Conservation (phyloP, 2,888 invertebrate species). For the Tinea pellionella region DNA sequence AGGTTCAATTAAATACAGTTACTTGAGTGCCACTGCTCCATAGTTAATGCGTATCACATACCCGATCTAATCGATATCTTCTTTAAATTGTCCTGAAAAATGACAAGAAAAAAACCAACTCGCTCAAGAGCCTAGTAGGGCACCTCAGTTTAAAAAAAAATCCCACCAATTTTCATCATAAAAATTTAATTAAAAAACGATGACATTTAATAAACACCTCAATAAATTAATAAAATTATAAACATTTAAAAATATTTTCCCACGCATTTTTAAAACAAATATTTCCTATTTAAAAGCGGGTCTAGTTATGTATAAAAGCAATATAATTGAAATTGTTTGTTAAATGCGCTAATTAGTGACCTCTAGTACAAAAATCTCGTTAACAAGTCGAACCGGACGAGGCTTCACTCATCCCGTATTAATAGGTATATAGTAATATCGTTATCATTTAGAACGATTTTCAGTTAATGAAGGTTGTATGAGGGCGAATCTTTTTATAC, state of each 20-base stretch:
- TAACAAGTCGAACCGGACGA: conserved; percentile 20
- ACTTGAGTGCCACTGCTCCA: conserved; percentile 49
- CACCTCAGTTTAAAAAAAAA: too few species aligned
- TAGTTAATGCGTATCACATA: conserved; percentile 33
- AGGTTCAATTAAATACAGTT: conserved; percentile 58
- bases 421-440: conserved; percentile 4
- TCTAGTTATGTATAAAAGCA: too few species aligned
- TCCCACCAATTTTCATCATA: too few species aligned
- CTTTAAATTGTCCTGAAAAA: not conserved
- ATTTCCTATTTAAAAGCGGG: too few species aligned
- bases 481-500: conserved; percentile 25
- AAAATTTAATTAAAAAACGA: too few species aligned
- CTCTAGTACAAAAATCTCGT: not conserved
- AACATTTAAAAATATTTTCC: too few species aligned
- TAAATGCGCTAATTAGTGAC: not conserved
- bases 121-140: too few species aligned
- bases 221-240: too few species aligned
- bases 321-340: not conserved
- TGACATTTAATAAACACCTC: too few species aligned
- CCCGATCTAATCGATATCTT: not conserved
- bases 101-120: too few species aligned
- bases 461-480: conserved; percentile 57
- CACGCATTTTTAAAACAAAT: too few species aligned
- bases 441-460: conserved; percentile 60
- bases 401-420: conserved; percentile 24